A percentile compares a stretch with the other conserved stretches of the same genome.
Conservation (phyloP, 92 coral and sea anemone genomes). For the Parazoanthus atlanticus region DNA sequence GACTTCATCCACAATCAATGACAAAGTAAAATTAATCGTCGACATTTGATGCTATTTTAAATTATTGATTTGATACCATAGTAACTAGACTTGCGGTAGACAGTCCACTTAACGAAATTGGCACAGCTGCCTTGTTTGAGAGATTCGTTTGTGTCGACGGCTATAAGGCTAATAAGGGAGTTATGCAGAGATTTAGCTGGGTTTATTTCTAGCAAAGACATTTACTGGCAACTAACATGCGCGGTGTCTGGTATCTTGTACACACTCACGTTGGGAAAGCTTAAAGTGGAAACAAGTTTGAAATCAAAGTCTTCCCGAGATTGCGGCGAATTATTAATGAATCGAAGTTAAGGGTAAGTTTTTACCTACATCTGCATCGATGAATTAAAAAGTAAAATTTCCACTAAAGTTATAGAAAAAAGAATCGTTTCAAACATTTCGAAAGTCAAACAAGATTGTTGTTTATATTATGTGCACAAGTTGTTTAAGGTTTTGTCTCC, state of each 20-base stretch:
- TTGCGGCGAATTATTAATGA: background rate
- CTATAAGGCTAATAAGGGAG: background rate
- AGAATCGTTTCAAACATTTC: background rate
- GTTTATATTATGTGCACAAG: background rate
- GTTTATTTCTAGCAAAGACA: background rate
- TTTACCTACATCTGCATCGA: background rate
- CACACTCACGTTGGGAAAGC: background rate
- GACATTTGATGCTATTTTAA: constrained; percentile 3
- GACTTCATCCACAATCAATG: background rate
- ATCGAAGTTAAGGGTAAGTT: background rate
- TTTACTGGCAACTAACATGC: background rate
- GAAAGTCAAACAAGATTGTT: background rate
- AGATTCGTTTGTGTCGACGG: background rate
- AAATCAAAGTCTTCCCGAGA: background rate
- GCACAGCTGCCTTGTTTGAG: background rate
- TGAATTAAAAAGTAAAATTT: too few species aligned
- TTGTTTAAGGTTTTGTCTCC: constrained; percentile 6
- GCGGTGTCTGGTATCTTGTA: background rate
- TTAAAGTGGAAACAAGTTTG: background rate
- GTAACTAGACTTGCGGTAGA: constrained; percentile 13
- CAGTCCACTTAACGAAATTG: constrained; percentile 33
- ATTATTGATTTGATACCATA: constrained; percentile 23
- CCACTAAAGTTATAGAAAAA: background rate
- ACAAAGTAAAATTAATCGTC: background rate
- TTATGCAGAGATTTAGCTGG: background rate